These are phyloP conservation scores for Hypsopygia costalis DNA, from an alignment of 2,888 invertebrate genomes.

Conservation along the genomic window DNA sequence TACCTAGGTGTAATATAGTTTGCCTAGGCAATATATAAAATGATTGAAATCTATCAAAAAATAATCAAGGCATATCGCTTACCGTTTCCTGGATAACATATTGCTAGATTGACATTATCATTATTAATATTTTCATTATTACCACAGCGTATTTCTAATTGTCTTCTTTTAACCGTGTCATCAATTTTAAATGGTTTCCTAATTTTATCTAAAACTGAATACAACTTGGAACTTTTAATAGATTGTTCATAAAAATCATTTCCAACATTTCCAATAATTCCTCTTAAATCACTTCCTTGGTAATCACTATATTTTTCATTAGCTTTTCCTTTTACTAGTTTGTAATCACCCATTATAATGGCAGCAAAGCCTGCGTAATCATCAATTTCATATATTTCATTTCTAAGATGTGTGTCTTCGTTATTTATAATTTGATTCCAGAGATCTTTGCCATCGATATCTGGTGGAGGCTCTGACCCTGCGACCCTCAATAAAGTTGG, in stretches of 20 bases:
- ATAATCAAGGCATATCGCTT: too few species aligned
- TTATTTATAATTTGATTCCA: conserved; percentile 55
- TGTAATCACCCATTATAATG: conserved; percentile 48
- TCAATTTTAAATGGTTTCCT: conserved; percentile 31
- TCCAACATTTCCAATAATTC: conserved; percentile 41
- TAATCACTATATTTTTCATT: conserved; percentile 31
- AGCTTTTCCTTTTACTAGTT: conserved; percentile 49
- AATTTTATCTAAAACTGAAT: conserved; percentile 34
- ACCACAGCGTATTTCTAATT: conserved; percentile 38
- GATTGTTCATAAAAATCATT: conserved; percentile 41
- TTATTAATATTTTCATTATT: conserved; percentile 10
- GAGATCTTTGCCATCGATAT: conserved; percentile 56
- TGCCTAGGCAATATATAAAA: too few species aligned
- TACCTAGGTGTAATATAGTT: too few species aligned
- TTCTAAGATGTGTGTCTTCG: conserved; percentile 38
- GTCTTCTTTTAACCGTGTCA: conserved; percentile 31
- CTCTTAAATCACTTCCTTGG: conserved; percentile 46
- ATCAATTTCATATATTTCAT: conserved; percentile 54
- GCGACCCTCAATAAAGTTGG: conserved; percentile 83
- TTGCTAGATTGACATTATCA: too few species aligned
- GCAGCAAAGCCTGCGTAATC: conserved; percentile 49
- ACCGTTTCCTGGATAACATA: conserved; percentile 52
- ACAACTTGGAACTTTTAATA: conserved; percentile 39
- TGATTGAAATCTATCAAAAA: too few species aligned
- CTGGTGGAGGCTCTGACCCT: conserved; percentile 36